These are phyloP conservation scores for Notiomystis cincta DNA, from an alignment of 2,113 vertebrate species.

Conservation along the genomic window DNA sequence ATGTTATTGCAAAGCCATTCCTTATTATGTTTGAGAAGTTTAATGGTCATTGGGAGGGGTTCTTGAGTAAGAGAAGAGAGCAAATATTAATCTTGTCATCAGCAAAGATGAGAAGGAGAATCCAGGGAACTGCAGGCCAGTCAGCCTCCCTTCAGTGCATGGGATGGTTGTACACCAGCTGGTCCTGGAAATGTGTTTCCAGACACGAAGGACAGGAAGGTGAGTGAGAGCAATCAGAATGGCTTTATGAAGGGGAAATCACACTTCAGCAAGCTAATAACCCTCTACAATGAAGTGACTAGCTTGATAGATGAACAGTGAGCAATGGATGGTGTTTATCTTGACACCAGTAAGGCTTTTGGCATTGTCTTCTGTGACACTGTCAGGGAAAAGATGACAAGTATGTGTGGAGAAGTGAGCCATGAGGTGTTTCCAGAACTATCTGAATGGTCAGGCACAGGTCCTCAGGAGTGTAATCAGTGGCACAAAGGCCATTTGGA, in stretches of 20 bases:
- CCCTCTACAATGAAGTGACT: background rate
- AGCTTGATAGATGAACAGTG: background rate
- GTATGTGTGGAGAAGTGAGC: background rate
- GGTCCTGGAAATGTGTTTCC: background rate
- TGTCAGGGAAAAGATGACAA: background rate
- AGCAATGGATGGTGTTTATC: background rate
- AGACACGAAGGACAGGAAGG: background rate
- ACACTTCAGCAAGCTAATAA: background rate
- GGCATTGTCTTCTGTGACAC: background rate
- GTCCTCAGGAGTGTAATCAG: fast-evolving
- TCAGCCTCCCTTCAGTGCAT: background rate
- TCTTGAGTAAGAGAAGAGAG: background rate
- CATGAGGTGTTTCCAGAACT: background rate
- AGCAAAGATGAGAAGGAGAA: background rate
- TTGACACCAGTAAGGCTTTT: background rate
- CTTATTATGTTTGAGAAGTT: background rate
- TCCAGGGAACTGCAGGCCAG: background rate
- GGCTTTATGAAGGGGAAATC: background rate
- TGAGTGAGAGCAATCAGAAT: background rate
- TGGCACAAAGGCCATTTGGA: background rate
- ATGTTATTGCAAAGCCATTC: background rate
- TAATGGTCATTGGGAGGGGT: background rate
- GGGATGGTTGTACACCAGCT: background rate
- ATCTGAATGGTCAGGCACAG: background rate
- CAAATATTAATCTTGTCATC: background rate